phyloP scores from a whole-genome alignment of 2,888 invertebrate species.

The Myopa testacea region DNA sequence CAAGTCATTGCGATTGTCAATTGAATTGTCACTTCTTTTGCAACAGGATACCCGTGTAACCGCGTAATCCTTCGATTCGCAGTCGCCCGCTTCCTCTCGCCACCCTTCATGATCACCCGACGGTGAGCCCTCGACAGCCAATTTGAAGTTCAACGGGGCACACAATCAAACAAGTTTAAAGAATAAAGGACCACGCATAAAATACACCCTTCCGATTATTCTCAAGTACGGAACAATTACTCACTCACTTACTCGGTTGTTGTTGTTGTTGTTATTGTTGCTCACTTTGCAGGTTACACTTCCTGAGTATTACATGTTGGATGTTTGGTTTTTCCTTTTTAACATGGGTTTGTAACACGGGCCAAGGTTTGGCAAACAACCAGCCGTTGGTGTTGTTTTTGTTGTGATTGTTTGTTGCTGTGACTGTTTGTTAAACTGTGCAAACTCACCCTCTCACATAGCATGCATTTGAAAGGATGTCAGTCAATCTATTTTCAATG shows the following conservation, averaged over 20 bases:
- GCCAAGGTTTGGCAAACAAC: neutral
- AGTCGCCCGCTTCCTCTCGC: neutral
- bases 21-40: slow-evolving; percentile 63
- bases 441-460: neutral
- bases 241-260: slow-evolving; percentile 56
- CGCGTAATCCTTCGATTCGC: slow-evolving; percentile 42
- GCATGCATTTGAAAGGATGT: neutral
- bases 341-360: neutral
- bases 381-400: neutral
- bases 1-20: slow-evolving; percentile 40
- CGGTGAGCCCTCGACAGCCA: neutral
- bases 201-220: slow-evolving; percentile 64
- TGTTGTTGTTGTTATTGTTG: slow-evolving; percentile 1
- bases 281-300: neutral
- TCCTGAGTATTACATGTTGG: neutral
- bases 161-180: neutral
- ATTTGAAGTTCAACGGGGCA: neutral
- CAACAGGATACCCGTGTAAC: slow-evolving; percentile 68
- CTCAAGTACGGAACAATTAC: slow-evolving; percentile 63
- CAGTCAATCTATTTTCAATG: slow-evolving; percentile 58
- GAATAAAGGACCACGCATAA: neutral
- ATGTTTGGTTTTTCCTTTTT: neutral
- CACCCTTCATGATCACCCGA: neutral
- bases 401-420: neutral
- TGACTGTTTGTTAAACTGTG: neutral